phyloP scores from a whole-genome alignment of 2,113 vertebrate genomes.

The Haemorhous mexicanus region DNA sequence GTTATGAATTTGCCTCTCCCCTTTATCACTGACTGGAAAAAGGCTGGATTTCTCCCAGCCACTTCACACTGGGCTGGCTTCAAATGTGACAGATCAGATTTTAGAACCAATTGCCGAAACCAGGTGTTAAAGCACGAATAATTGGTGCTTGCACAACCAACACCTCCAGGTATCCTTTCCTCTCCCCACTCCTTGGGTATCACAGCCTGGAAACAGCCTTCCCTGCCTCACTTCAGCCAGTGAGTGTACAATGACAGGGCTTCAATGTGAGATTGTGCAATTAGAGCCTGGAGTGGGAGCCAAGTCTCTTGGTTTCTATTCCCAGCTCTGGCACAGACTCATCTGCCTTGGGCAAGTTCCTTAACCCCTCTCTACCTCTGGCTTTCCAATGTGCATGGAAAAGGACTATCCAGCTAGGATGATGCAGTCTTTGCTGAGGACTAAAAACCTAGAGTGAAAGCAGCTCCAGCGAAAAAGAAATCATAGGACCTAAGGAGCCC shows the following conservation, averaged over 20 bases:
- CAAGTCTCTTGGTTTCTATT: slow-evolving; percentile 52
- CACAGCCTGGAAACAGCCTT: slow-evolving; percentile 8
- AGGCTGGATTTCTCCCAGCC: neutral
- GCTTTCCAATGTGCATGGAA: neutral
- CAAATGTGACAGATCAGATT: slow-evolving; percentile 12
- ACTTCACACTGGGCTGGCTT: neutral
- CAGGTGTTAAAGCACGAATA: neutral
- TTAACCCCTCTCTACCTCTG: slow-evolving; percentile 48
- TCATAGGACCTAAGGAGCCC: neutral
- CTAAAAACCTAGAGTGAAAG: neutral
- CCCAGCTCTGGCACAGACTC: slow-evolving; percentile 38
- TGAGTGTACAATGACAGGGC: slow-evolving; percentile 7
- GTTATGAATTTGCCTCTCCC: neutral
- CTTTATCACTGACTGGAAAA: neutral
- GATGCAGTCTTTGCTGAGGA: neutral
- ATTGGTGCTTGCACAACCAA: neutral
- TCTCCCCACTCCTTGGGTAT: neutral
- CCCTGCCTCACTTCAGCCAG: slow-evolving; percentile 1
- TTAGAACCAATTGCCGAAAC: neutral
- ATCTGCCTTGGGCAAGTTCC: slow-evolving; percentile 31
- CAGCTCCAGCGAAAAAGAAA: neutral
- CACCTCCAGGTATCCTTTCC: slow-evolving; percentile 20
- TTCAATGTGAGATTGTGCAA: slow-evolving; percentile 40
- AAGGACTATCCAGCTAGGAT: neutral
- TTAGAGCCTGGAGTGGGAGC: neutral